These are phyloP conservation scores for Polyergus mexicanus DNA, from an alignment of 1,140 invertebrate species.

Conservation along the genomic window DNA sequence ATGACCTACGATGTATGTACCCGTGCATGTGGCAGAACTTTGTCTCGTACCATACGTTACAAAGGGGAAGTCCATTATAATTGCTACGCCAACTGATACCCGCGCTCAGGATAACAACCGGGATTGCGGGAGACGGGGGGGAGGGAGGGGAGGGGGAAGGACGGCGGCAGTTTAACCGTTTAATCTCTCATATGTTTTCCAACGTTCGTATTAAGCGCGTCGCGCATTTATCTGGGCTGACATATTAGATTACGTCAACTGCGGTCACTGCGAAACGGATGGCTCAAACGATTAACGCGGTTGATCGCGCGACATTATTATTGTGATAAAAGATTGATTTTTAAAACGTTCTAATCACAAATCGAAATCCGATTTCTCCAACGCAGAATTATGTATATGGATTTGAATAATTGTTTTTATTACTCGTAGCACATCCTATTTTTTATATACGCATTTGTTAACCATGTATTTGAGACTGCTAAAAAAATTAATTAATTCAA, in stretches of 20 bases:
- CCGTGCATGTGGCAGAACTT: constrained; percentile 61
- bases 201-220: constrained; percentile 49
- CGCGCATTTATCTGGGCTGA: constrained; percentile 49
- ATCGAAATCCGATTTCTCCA: neutral
- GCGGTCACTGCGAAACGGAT: constrained; percentile 41
- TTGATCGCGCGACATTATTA: constrained; percentile 35
- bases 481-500: neutral
- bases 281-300: constrained; percentile 33
- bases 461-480: neutral
- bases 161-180: constrained; percentile 50
- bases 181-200: constrained; percentile 63
- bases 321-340: neutral
- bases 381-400: neutral
- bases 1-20: constrained; percentile 46
- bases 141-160: too few relatives aligned
- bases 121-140: constrained; percentile 48
- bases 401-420: neutral
- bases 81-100: constrained; percentile 61
- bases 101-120: constrained; percentile 48
- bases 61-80: constrained; percentile 65
- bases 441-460: neutral
- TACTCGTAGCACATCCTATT: too few relatives aligned
- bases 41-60: constrained; percentile 57
- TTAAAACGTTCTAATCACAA: neutral
- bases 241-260: constrained; percentile 53